phyloP scores from a whole-genome alignment of 2,797 vertebrate species.

The Graptemys geographica region DNA sequence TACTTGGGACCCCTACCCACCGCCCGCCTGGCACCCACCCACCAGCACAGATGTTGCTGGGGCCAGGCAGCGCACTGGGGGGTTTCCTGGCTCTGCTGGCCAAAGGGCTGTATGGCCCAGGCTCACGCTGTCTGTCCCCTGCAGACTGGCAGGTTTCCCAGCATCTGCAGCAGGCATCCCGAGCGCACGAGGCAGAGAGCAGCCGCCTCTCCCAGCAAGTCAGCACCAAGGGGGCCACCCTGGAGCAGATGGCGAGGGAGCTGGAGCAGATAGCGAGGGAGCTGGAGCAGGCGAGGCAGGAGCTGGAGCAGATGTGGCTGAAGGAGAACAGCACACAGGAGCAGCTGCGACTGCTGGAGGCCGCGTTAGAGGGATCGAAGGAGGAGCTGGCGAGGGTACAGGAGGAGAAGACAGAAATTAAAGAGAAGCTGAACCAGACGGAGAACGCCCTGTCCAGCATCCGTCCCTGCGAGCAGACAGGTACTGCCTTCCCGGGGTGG shows the following conservation, averaged over 20 bases:
- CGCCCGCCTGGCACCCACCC: no score
- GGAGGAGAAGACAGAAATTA: background rate
- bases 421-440: background rate
- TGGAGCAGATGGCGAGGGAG: background rate
- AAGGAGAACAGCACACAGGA: background rate
- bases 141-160: conserved; percentile 62
- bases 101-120: no score
- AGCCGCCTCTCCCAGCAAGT: conserved; percentile 56
- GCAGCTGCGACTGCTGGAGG: background rate
- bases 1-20: background rate
- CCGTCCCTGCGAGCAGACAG: background rate
- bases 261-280: conserved; percentile 65
- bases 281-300: background rate
- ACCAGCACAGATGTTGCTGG: no score
- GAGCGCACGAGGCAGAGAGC: conserved; percentile 29
- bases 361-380: accelerated
- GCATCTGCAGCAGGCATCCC: conserved; percentile 29
- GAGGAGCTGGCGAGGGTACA: background rate
- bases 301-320: background rate
- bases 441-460: background rate
- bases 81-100: background rate
- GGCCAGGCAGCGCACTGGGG: background rate
- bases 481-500: background rate
- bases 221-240: background rate
- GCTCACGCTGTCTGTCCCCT: background rate